Percentiles rank a stretch among this genome's conserved stretches.
Evolutionary conservation across 1,140 invertebrate genomes (phyloP).

Genomic region (Marisa cornuarietis): DNA sequence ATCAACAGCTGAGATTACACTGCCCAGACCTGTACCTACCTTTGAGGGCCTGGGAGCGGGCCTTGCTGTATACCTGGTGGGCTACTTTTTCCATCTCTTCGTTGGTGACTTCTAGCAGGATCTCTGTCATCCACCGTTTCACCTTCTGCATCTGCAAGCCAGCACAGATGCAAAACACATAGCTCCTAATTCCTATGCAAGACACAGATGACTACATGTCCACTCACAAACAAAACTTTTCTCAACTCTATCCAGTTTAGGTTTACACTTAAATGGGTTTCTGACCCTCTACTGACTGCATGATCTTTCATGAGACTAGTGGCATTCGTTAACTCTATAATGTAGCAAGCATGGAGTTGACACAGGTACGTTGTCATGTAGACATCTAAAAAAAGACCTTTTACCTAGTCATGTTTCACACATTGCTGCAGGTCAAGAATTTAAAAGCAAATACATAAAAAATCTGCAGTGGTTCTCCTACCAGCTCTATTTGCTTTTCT

Average conservation of each 20-base stretch:
- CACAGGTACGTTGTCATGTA: too few species aligned
- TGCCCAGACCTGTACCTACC: slow-evolving; percentile 66
- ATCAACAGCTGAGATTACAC: too few species aligned
- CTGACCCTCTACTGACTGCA: too few species aligned
- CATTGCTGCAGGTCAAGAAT: too few species aligned
- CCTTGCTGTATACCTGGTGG: slow-evolving; percentile 77
- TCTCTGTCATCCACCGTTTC: slow-evolving; percentile 86
- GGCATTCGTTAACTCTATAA: too few species aligned
- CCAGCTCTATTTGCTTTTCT: slow-evolving; percentile 63
- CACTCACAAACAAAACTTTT: background rate
- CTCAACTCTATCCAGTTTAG: background rate
- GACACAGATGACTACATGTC: background rate
- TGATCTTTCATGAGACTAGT: too few species aligned
- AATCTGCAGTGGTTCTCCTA: slow-evolving; percentile 30
- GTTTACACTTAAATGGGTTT: too few species aligned
- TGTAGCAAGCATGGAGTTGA: too few species aligned
- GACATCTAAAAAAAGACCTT: too few species aligned
- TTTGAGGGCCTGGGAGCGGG: slow-evolving; percentile 70
- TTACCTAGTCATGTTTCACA: too few species aligned
- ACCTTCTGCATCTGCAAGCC: slow-evolving; percentile 85
- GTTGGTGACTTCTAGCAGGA: slow-evolving; percentile 91
- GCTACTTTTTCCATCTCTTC: slow-evolving; percentile 85
- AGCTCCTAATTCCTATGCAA: slow-evolving; percentile 8
- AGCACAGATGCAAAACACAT: slow-evolving; percentile 10
- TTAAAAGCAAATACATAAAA: too few species aligned